Conservation (phyloP, 1,140 invertebrate genomes). For the Drosophila kanapiae region DNA sequence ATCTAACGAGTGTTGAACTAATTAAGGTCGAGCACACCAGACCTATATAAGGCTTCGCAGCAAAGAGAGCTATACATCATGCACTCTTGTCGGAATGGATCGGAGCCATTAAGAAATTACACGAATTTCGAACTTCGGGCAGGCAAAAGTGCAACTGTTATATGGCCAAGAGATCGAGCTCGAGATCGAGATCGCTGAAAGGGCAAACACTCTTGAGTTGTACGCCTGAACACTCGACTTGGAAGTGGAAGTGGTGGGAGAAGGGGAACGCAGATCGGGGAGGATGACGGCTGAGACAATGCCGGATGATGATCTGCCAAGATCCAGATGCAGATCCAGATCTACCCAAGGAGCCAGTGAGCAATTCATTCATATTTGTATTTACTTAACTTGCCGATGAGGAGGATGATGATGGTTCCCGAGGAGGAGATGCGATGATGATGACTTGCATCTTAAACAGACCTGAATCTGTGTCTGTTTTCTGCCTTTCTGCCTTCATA, state of each 20-base stretch:
- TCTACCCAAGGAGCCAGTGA: slow-evolving; percentile 46
- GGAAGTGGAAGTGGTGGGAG: slow-evolving; percentile 17
- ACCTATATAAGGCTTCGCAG: slow-evolving; percentile 58
- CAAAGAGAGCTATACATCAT: slow-evolving; percentile 1
- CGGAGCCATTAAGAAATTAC: slow-evolving; percentile 60
- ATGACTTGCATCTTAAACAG: slow-evolving; percentile 77
- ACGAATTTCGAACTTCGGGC: slow-evolving; percentile 52
- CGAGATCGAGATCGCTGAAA: slow-evolving; percentile 57
- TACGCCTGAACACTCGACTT: slow-evolving; percentile 49
- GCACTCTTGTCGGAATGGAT: background rate
- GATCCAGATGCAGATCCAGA: slow-evolving; percentile 67
- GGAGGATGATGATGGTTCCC: slow-evolving; percentile 59
- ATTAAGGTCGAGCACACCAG: slow-evolving; percentile 64
- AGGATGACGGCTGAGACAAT: slow-evolving; percentile 58
- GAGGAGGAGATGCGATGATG: slow-evolving; percentile 59
- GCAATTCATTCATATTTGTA: slow-evolving; percentile 83
- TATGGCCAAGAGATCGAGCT: slow-evolving; percentile 51
- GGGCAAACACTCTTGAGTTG: slow-evolving; percentile 64
- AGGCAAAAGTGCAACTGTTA: slow-evolving; percentile 53
- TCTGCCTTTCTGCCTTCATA: slow-evolving; percentile 40
- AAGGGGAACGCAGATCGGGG: slow-evolving; percentile 10
- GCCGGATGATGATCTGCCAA: slow-evolving; percentile 73
- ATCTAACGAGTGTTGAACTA: slow-evolving; percentile 73
- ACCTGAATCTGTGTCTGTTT: slow-evolving; percentile 40
- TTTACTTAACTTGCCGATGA: slow-evolving; percentile 78